Evolutionary conservation across 2,888 invertebrate species (phyloP).

Genomic region (Dysmachus trigonus): DNA sequence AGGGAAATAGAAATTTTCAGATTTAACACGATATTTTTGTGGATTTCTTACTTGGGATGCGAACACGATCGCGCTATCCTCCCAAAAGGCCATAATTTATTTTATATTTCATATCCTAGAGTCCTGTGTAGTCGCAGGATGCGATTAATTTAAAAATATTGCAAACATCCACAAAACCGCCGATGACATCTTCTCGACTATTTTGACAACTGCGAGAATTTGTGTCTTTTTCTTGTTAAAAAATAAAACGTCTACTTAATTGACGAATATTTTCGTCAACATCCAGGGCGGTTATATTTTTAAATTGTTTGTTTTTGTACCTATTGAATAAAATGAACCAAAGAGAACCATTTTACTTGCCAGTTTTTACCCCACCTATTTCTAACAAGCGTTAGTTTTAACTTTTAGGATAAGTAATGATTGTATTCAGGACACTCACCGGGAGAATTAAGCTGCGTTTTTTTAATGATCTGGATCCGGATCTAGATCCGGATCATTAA

Average conservation of each 20-base stretch:
- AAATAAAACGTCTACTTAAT: neutral
- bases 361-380: no score
- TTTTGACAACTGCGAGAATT: neutral
- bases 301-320: no score
- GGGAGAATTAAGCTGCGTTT: no score
- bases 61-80: conserved; percentile 84
- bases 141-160: neutral
- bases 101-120: neutral
- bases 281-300: neutral
- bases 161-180: neutral
- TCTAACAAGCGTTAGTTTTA: no score
- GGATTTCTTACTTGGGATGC: conserved; percentile 75
- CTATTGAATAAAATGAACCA: no score
- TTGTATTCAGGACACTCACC: no score
- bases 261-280: neutral
- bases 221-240: neutral
- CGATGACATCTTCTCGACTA: neutral
- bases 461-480: no score
- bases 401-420: no score
- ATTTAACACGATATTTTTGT: neutral
- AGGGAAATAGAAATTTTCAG: neutral
- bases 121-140: neutral
- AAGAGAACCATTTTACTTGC: no score
- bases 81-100: conserved; percentile 78
- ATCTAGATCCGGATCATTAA: no score